Conservation (phyloP, 2,888 invertebrate genomes). For the Scrobipalpa costella region DNA sequence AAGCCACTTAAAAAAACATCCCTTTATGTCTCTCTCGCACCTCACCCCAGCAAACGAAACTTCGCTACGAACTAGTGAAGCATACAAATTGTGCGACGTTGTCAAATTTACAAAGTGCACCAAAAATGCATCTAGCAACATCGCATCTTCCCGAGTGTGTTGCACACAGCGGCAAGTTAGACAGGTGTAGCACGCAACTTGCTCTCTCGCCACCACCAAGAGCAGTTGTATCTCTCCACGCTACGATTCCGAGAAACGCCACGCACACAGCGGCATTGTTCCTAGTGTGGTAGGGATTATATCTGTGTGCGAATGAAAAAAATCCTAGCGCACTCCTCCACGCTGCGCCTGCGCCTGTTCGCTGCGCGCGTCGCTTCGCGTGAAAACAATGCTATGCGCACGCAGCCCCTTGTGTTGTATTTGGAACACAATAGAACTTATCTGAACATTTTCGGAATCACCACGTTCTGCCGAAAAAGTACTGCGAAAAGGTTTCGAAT, state of each 20-base stretch:
- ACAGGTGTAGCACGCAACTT: slow-evolving; percentile 59
- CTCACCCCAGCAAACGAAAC: too few species aligned
- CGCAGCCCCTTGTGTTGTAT: too few species aligned
- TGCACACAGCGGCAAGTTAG: slow-evolving; percentile 39
- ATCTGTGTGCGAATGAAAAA: slow-evolving; percentile 48
- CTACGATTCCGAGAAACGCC: slow-evolving; percentile 57
- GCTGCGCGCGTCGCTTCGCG: too few species aligned
- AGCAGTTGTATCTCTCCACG: slow-evolving; percentile 38
- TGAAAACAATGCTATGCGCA: too few species aligned
- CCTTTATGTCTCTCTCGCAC: too few species aligned
- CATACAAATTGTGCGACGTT: slow-evolving; percentile 70
- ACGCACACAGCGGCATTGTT: slow-evolving; percentile 39
- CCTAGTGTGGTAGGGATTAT: slow-evolving; percentile 23
- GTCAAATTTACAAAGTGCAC: slow-evolving; percentile 69
- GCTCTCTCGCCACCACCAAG: slow-evolving; percentile 46
- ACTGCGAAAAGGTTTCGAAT: too few species aligned
- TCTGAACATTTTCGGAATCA: too few species aligned
- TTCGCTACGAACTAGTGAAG: slow-evolving; percentile 31
- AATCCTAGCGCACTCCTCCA: slow-evolving; percentile 53
- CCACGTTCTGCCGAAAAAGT: too few species aligned
- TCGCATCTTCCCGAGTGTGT: slow-evolving; percentile 54
- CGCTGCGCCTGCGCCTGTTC: slow-evolving; percentile 37
- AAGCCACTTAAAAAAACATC: too few species aligned
- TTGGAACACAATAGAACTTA: too few species aligned
- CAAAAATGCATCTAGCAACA: slow-evolving; percentile 73